These are phyloP conservation scores for Neria commutata DNA, from an alignment of 2,888 invertebrate species.

Conservation along the genomic window DNA sequence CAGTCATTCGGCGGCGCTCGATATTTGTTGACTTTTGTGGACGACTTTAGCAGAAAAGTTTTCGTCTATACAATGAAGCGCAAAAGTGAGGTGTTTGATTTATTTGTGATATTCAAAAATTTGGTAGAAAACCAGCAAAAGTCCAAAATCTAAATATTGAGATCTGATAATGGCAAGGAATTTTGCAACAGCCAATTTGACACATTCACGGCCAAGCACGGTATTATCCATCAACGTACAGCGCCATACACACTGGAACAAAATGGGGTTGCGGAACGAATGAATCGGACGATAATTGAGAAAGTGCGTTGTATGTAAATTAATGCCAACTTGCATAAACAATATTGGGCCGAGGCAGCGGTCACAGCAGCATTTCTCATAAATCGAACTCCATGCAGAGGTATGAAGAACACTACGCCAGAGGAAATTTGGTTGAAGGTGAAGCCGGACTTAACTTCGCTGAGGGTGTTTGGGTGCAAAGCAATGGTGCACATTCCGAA, in stretches of 20 bases:
- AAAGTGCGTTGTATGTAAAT: conserved; percentile 18
- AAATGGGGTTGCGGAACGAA: conserved; percentile 20
- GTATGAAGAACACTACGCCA: conserved; percentile 12
- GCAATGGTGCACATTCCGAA: conserved; percentile 14
- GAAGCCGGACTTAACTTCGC: conserved; percentile 13
- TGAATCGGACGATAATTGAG: conserved; percentile 23
- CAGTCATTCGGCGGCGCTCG: too few relatives aligned
- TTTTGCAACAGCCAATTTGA: conserved; percentile 16
- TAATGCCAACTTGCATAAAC: conserved; percentile 11
- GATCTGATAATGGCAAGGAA: conserved; percentile 21
- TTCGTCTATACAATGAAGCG: too few relatives aligned
- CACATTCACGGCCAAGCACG: conserved; percentile 7
- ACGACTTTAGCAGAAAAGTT: too few relatives aligned
- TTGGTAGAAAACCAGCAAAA: too few relatives aligned
- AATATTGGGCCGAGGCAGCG: conserved; percentile 19
- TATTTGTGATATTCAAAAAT: too few relatives aligned
- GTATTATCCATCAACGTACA: conserved; percentile 22
- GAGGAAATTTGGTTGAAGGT: conserved; percentile 18
- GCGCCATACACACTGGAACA: conserved; percentile 22
- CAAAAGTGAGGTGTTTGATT: neutral
- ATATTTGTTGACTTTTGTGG: too few relatives aligned
- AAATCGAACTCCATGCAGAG: conserved; percentile 16
- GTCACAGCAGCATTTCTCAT: conserved; percentile 12
- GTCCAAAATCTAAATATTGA: conserved; percentile 14
- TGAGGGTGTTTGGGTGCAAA: conserved; percentile 22